Evolutionary conservation across 1,140 invertebrate species (phyloP), one percentile per base, ranked within the genome.

Genomic region (Homarus americanus): DNA sequence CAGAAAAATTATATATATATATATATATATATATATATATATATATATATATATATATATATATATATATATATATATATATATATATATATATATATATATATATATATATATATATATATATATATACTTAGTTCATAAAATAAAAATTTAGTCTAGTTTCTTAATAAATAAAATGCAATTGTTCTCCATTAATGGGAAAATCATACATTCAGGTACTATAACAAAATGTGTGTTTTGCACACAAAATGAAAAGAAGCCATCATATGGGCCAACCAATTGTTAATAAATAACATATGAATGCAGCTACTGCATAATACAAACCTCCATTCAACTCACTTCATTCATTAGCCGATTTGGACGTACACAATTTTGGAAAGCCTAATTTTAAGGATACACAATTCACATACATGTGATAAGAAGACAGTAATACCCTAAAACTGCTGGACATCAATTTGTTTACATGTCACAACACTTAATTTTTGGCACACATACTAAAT

Each of bases 151-250:
- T 36, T 66, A 83, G n/a, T 34, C 24, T n/a, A 63, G n/a, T 9
- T 10, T 53, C 1, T 53, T 63, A 63, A 58, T 38, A n/a, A 83
- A 69, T 78, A 24, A 28, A 79, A 44, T 49, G 40, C 24, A 79
- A 44, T 79, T 79, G 40, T 44, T 79, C 40, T 79, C 53, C 28
- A 79, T 80, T 32, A 40, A 38, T 32, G 34, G 38, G 53, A 41
- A 90, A 90, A 90, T 90, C 69, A 87, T 83, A 83, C 73, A 75
- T 84, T 90, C 88, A 90, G 88, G 88, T 90, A 90, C 88, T 90
- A 76, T 75, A 78, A 90, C 32, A 75, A 58, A 58, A 32, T 90
- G 72, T 75, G 79, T 89, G 69, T 83, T 40, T 40, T 28, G 49
- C 80, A 90, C 78, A 89, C 69, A 83, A 73, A 76, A 44, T n/a